Conservation (phyloP, 2,888 invertebrate species). For the Liodrosophila aerea region DNA sequence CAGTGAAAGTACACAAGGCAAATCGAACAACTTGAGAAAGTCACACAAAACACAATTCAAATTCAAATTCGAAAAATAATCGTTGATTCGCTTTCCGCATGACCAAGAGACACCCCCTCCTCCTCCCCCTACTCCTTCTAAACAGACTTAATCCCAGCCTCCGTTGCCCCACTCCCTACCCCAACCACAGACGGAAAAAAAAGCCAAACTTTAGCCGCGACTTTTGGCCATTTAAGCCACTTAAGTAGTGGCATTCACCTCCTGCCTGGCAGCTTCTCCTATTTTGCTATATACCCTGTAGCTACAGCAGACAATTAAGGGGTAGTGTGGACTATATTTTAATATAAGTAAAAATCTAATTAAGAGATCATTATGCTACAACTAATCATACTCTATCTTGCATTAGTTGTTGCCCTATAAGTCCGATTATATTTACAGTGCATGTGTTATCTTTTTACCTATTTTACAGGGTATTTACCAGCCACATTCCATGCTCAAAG, state of each 20-base stretch:
- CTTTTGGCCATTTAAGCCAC: slow-evolving; percentile 64
- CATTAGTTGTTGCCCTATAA: too few species aligned
- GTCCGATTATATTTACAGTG: too few species aligned
- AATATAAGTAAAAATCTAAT: too few species aligned
- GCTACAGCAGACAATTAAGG: background rate
- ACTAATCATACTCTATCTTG: too few species aligned
- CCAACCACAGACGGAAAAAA: slow-evolving; percentile 1
- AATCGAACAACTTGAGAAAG: slow-evolving; percentile 8
- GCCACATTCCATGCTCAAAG: background rate
- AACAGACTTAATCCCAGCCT: background rate
- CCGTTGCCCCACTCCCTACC: background rate
- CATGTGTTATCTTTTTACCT: too few species aligned
- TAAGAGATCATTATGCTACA: too few species aligned
- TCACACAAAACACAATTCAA: slow-evolving; percentile 44
- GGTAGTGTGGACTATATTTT: too few species aligned
- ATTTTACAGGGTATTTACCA: slow-evolving; percentile 11
- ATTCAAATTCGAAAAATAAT: slow-evolving; percentile 35
- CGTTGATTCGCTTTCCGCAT: slow-evolving; percentile 33
- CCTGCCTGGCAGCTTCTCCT: slow-evolving; percentile 45
- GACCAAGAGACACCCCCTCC: slow-evolving; percentile 1
- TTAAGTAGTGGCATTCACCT: slow-evolving; percentile 73
- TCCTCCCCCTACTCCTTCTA: background rate
- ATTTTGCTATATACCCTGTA: slow-evolving; percentile 27
- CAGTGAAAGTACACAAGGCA: slow-evolving; percentile 62
- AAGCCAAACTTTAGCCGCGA: slow-evolving; percentile 24